Conservation (phyloP, 2,797 vertebrate species). For the Carapus acus region DNA sequence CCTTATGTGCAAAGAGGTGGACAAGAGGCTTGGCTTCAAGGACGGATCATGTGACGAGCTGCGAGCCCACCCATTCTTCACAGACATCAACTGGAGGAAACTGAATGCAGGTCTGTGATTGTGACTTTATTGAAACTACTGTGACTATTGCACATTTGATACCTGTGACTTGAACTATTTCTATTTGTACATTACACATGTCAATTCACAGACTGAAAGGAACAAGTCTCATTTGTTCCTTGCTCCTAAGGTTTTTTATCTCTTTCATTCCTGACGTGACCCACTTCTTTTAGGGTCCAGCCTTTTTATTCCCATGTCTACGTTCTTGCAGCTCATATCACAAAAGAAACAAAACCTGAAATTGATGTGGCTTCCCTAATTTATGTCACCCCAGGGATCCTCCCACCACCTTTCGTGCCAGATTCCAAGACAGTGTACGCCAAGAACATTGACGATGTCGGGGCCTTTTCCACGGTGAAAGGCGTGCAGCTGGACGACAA, state of each 20-base stretch:
- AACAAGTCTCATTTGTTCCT: too few species aligned
- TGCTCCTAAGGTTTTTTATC: too few species aligned
- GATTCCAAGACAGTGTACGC: conserved; percentile 84
- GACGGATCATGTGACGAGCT: conserved; percentile 72
- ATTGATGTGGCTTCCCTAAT: too few species aligned
- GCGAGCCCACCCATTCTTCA: conserved; percentile 73
- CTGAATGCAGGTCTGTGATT: conserved; percentile 75
- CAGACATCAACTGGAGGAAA: conserved; percentile 80
- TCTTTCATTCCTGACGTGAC: too few species aligned
- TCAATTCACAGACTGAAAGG: too few species aligned
- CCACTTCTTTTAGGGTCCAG: too few species aligned
- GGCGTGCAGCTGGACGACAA: conserved; percentile 73
- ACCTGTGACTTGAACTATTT: too few species aligned
- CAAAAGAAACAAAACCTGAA: neutral
- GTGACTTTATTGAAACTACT: neutral
- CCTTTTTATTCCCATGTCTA: too few species aligned
- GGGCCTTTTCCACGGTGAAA: conserved; percentile 82
- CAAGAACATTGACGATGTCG: conserved; percentile 77
- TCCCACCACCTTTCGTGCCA: conserved; percentile 78
- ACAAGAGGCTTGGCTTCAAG: conserved; percentile 76
- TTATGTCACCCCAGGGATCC: conserved; percentile 68
- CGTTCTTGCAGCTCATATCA: too few species aligned
- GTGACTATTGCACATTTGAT: too few species aligned
- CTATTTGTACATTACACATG: too few species aligned
- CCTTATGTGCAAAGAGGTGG: conserved; percentile 76